Base-by-base conservation (phyloP, 2,113 vertebrate genomes). In the Henicopernis longicauda region DNA sequence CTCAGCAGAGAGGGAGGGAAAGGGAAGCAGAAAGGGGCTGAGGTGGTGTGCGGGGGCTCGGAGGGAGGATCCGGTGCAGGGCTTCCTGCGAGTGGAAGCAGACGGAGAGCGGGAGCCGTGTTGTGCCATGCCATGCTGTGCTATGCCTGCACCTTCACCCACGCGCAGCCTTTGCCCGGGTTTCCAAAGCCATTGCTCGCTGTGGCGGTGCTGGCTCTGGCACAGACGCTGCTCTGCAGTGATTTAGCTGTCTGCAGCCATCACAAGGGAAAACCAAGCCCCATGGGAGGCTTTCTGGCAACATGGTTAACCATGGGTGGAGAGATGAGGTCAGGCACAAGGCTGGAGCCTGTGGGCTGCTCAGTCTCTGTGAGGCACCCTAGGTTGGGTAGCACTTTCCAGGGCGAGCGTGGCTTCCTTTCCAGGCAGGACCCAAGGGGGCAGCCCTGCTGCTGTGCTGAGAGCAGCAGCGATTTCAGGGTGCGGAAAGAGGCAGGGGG, bases 21-120 rank as follows among this genome's bases (percentile, higher is more conserved):
- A 62, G 93, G 93, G 91, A 95, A 96, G n/a, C 83, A 6, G 54
- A 91, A 92, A 94, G 89, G 74, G 89, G 61, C 91, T 93, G 93
- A 62, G 82, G 88, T n/a, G 69, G 36, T 72, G 44, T 31, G 54
- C 0, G 8, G 85, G 90, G 94, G 71, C 49, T 91, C 3, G 1
- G 36, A 57, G 77, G 23, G 61, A 94, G 92, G 69, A 96, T 89
- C 80, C 49, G 62, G 88, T 62, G 78, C 84, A 54, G 82, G 89
- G 73, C 89, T 98, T 97, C 95, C 95, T 97, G 95, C 50, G 3
- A 40, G 61, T 92, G 77, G 72, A 50, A 85, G 94, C 74, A 94
- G 84, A 32, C 1, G 0, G 76, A 47, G 72, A 54, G 59, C 17
- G 1, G 67, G 72, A 89, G 36, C 86, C 6, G 4, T 36, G 63